Conservation (phyloP, 2,113 vertebrate genomes). For the Excalfactoria chinensis region DNA sequence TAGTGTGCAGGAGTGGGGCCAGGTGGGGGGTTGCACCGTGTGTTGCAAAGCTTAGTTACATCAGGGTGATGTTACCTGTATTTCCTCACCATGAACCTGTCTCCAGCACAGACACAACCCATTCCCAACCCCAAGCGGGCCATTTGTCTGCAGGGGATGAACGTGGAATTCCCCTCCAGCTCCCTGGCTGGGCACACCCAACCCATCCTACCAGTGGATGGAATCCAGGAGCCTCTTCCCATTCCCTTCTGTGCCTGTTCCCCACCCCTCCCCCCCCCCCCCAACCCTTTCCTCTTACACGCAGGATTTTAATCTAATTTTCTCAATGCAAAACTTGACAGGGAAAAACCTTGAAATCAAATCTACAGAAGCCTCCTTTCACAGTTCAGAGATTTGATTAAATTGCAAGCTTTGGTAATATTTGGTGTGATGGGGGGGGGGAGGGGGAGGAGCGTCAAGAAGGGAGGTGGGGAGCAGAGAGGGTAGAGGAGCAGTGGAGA, state of each 20-base stretch:
- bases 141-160: fast-evolving
- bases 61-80: fast-evolving
- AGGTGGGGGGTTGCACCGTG: fast-evolving
- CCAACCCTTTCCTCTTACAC: not conserved
- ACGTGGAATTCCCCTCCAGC: fast-evolving
- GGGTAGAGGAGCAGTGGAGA: not conserved
- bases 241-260: fast-evolving
- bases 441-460: not conserved
- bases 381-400: slow-evolving; percentile 71
- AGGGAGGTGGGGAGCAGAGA: not conserved
- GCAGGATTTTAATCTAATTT: slow-evolving; percentile 68
- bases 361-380: slow-evolving; percentile 66
- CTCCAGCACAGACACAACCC: too few relatives aligned
- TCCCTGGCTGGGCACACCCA: not conserved
- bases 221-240: fast-evolving
- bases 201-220: not conserved
- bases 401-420: slow-evolving; percentile 68
- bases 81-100: not conserved
- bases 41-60: not conserved
- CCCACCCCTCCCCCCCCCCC: too few relatives aligned
- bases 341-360: slow-evolving; percentile 61
- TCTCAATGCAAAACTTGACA: slow-evolving; percentile 64
- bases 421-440: not conserved
- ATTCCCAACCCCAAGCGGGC: not conserved
- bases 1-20: not conserved